Percentiles rank a stretch among this genome's conserved stretches.
Conservation (phyloP, 2,113 vertebrate species). For the Eclectus roratus region DNA sequence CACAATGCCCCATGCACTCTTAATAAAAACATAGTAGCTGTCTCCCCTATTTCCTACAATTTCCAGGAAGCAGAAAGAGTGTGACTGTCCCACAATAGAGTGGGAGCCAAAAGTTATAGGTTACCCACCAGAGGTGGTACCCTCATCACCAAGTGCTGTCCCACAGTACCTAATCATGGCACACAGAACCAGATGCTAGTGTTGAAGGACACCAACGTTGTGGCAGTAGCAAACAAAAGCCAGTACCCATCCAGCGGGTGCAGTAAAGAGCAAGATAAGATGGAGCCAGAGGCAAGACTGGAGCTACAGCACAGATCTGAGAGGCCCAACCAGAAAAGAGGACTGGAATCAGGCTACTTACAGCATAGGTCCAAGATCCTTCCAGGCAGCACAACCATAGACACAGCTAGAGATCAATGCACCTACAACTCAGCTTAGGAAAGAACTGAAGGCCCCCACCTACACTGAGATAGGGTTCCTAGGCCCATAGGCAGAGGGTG, state of each 20-base stretch:
- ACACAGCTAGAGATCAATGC: accelerated
- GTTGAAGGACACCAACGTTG: background rate
- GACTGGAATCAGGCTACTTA: background rate
- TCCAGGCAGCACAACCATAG: background rate
- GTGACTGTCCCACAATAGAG: background rate
- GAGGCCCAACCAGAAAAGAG: background rate
- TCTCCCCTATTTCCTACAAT: background rate
- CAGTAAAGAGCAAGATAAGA: background rate
- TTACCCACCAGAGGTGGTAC: too few relatives aligned
- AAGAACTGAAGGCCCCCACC: background rate
- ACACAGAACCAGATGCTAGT: background rate
- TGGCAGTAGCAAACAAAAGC: background rate
- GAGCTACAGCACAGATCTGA: background rate
- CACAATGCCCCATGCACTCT: background rate
- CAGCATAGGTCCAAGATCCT: background rate
- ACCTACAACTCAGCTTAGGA: background rate
- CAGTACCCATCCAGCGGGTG: accelerated
- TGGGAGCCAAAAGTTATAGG: background rate
- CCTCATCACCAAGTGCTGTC: accelerated
- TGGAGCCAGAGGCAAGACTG: background rate
- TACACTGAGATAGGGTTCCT: background rate
- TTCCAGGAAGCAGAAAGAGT: background rate
- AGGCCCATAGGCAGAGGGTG: accelerated
- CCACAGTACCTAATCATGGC: too few relatives aligned
- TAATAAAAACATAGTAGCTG: accelerated